Evolutionary conservation across 2,888 invertebrate species (phyloP), one percentile per base, ranked within the genome.

Genomic region (Pediacus dermestoides): DNA sequence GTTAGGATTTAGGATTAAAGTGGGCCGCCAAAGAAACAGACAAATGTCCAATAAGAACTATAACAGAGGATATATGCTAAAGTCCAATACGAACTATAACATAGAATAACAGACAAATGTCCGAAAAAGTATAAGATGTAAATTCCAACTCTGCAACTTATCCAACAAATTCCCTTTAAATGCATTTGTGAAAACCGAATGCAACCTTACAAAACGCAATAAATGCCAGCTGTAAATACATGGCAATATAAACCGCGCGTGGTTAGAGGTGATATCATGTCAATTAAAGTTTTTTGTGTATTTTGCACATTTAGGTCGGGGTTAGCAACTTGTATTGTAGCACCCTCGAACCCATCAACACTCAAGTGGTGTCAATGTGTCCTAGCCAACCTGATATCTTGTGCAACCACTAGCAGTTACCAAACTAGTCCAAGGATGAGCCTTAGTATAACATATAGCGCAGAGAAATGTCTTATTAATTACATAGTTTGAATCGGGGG

Each of bases 371-470:
- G 27, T 37, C 30, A 23, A 27, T 18, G 28, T 35, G 35, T 23
- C 26, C 25, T 35, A 28, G 30, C 18, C 21, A 36, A 30, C 9
- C 37, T 23, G 16, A 30, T 27, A 37, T 30, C 37, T 37, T 37
- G 27, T 30, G 37, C 30, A 37, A 23, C 36, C 37, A 30, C 23
- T 21, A 21, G n/a, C 7, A 13, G n/a, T 18, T 7, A 6, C 6
- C 21, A 18, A 18, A n/a, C 21, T 18, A 18, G 21, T 18, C n/a
- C 14, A 11, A n/a, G n/a, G n/a, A n/a, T n/a, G n/a, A n/a, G n/a
- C n/a, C n/a, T n/a, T n/a, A n/a, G n/a, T n/a, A n/a, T n/a, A n/a
- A n/a, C n/a, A n/a, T n/a, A n/a, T n/a, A n/a, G n/a, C n/a, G n/a
- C n/a, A n/a, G n/a, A n/a, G n/a, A n/a, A n/a, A n/a, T n/a, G n/a